Percentiles rank a stretch among this genome's conserved stretches.
phyloP scores from a whole-genome alignment of 2,888 invertebrate species.

The Pandemis cinnamomeana region DNA sequence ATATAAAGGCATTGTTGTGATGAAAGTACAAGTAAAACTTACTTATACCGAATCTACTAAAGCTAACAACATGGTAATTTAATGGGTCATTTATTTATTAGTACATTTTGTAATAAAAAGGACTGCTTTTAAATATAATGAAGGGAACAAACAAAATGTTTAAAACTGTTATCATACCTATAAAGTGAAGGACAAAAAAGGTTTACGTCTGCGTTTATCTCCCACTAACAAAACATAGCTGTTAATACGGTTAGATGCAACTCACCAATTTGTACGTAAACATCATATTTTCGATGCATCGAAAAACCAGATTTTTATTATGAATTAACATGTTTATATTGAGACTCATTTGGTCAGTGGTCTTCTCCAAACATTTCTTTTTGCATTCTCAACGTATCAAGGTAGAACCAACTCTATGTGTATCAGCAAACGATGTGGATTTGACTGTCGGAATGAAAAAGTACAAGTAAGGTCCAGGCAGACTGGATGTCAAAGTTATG shows the following conservation, averaged over 20 bases:
- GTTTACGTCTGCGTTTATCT: conserved; percentile 49
- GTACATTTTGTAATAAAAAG: not conserved
- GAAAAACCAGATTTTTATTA: conserved; percentile 74
- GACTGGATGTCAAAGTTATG: conserved; percentile 84
- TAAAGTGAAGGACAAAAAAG: conserved; percentile 34
- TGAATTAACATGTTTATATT: conserved; percentile 83
- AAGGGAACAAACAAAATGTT: not conserved
- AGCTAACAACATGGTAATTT: too few species aligned
- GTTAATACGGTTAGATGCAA: conserved; percentile 65
- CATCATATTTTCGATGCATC: conserved; percentile 64
- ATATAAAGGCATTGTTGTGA: not conserved
- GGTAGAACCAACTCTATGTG: conserved; percentile 50
- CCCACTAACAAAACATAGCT: conserved; percentile 61
- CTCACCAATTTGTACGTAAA: conserved; percentile 78
- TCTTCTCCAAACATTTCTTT: conserved; percentile 66
- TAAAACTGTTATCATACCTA: not conserved
- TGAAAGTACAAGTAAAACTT: not conserved
- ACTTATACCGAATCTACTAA: not conserved
- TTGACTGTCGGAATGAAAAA: conserved; percentile 48
- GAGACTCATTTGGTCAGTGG: conserved; percentile 77
- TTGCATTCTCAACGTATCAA: conserved; percentile 51
- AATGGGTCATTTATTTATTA: too few species aligned
- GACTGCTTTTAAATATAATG: conserved; percentile 4
- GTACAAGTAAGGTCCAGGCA: conserved; percentile 70
- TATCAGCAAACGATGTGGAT: conserved; percentile 49